Evolutionary conservation across 2,888 invertebrate genomes (phyloP).

Genomic region (Pimpla rufipes): DNA sequence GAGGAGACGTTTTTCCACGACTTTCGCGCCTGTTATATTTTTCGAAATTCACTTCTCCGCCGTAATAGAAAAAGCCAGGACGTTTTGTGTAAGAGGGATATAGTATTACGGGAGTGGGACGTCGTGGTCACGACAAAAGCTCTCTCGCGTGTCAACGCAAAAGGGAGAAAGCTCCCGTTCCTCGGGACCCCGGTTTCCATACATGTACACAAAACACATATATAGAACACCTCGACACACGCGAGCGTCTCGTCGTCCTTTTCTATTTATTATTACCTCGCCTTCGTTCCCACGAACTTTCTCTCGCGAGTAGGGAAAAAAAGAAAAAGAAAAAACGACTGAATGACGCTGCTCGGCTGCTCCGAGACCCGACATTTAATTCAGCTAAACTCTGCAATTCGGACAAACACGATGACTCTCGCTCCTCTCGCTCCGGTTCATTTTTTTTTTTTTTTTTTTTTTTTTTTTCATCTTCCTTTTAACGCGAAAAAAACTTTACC

Average conservation of each 20-base stretch:
- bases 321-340: not conserved
- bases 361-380: constrained; percentile 27
- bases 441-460: not conserved
- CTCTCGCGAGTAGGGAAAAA: not conserved
- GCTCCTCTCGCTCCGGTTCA: too few species aligned
- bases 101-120: constrained; percentile 44
- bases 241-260: constrained; percentile 18
- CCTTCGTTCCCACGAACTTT: constrained; percentile 42
- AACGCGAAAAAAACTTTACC: constrained; percentile 5
- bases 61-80: not conserved
- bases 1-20: not conserved
- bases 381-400: constrained; percentile 19
- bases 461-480: not conserved
- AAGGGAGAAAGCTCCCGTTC: constrained; percentile 28
- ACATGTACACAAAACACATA: constrained; percentile 8
- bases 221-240: not conserved
- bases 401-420: constrained; percentile 3
- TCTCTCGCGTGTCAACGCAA: constrained; percentile 45
- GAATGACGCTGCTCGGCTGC: constrained; percentile 14
- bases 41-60: not conserved
- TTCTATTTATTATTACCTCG: constrained; percentile 17
- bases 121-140: constrained; percentile 44
- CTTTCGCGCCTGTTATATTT: not conserved
- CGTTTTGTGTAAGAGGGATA: constrained; percentile 9
- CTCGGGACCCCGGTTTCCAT: not conserved